Evolutionary conservation across 2,113 vertebrate genomes (phyloP), one percentile per base, ranked within the genome.

Genomic region (Apodemus speciosus): DNA sequence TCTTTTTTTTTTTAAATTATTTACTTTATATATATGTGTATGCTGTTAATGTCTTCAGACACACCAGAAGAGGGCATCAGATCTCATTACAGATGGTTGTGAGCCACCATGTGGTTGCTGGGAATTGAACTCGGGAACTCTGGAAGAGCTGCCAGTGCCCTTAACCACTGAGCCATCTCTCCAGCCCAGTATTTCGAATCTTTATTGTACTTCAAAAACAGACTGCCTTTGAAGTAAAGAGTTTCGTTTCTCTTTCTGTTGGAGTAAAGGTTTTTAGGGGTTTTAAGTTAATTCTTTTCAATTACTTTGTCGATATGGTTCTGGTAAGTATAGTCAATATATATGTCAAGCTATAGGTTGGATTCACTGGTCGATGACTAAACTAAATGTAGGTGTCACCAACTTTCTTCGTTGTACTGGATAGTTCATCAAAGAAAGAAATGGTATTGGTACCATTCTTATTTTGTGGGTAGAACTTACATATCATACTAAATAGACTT

Each of bases 211-310:
- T 87, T 90, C 38, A 79, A 86, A 93, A 83, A 73, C 83, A 85
- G 88, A 32, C 73, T 71, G 66, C 38, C 53, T 95, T 92, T 94
- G 85, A 95, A 88, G 73, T 80, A 38, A 93, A 66, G 4, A 43
- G 30, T 88, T 94, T 90, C 49, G 58, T 6, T 94, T 95, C 16
- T 68, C 75, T 91, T 94, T 88, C 68, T 93, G 58, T 94, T 86
- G 80, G 16, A 94, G 27, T 90, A 77, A 90, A n/a, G 14, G 1
- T 64, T 95, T 93, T n/a, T 94, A 40, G 25, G 25, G 58, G 32
- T 90, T 92, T 96, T 93, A 85, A 80, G 46, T 15, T 80, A 53
- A n/a, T 49, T 69, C 60, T 60, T 88, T 88, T 53, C 11, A 72
- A 13, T 83, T 76, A 32, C 0, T 68, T 60, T 90, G 30, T 91